Evolutionary conservation across 2,113 vertebrate genomes (phyloP), one percentile per base, ranked within the genome.

Genomic region (Nipponia nippon): DNA sequence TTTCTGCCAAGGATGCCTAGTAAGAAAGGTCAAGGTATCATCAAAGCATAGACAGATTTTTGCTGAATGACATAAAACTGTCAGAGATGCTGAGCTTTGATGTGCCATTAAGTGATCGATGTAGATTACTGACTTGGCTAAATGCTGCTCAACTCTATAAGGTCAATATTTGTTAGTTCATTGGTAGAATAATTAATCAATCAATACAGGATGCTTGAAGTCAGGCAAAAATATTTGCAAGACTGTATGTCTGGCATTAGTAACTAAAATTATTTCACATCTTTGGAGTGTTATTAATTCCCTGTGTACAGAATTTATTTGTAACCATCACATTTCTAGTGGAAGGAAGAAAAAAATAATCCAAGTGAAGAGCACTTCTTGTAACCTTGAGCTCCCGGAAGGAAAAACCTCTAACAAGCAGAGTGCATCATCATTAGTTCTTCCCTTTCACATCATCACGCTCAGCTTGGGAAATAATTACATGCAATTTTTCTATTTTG

Each of bases 81-180:
- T 99, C 98, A 98, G 98, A 98, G 97, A 98, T 98, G 98, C 97
- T 98, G 97, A 97, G 98, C 98, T 98, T 99, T 99, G 98, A 99
- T 99, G 98, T 99, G 99, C 99, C 99, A 99, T 99, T 99, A 99
- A 99, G 98, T 99, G 99, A 99, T 99, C 98, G 97, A 99, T 99
- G 98, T 95, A 97, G 99, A 98, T 98, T 98, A 98, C 98, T 97
- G 98, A 98, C 98, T 98, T 97, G 97, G 96, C 98, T 98, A 98
- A 98, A 98, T 98, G 98, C 98, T 99, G 94, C 97, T 98, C 98
- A 98, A 98, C 98, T 98, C 98, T 98, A 96, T 98, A 98, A 98
- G 98, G 99, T 99, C 99, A 99, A 98, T 99, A 99, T 99, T 99
- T 99, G 99, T 99, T 99, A 99, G 99, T 99, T 99, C 98, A 99